These are phyloP conservation scores for Meteorus sp. DNA, from an alignment of 1,140 invertebrate genomes.

Conservation along the genomic window DNA sequence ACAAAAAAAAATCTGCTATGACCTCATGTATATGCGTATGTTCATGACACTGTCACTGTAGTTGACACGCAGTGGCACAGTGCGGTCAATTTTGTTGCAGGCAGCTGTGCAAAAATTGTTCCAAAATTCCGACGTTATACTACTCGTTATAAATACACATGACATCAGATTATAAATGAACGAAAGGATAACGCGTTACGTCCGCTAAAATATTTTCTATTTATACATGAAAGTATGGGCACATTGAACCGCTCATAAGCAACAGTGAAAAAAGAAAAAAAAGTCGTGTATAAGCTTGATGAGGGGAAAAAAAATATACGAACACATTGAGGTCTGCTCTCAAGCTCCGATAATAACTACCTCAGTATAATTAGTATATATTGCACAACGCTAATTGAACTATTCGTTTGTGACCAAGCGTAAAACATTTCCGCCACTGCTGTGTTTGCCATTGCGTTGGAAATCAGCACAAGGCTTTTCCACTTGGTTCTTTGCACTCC, in stretches of 20 bases:
- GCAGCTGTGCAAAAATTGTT: conserved; percentile 42
- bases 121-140: too few relatives aligned
- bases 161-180: conserved; percentile 9
- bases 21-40: too few relatives aligned
- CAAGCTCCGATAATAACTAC: conserved; percentile 48
- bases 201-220: too few relatives aligned
- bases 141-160: conserved; percentile 15
- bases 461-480: too few relatives aligned
- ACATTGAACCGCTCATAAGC: neutral
- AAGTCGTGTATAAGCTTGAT: conserved; percentile 12
- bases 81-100: conserved; percentile 42
- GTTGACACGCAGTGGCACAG: conserved; percentile 47
- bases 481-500: conserved; percentile 12
- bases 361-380: conserved; percentile 47
- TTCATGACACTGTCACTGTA: too few relatives aligned
- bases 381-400: conserved; percentile 44
- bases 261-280: conserved; percentile 14
- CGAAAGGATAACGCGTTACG: too few relatives aligned
- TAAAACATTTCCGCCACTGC: conserved; percentile 27
- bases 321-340: conserved; percentile 31
- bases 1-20: too few relatives aligned
- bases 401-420: conserved; percentile 40
- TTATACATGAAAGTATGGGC: too few relatives aligned
- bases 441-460: too few relatives aligned
- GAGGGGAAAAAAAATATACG: conserved; percentile 11